Evolutionary conservation across 35 echinoderm and acorn worm species (phyloP).

Genomic region (Amphiura filiformis): DNA sequence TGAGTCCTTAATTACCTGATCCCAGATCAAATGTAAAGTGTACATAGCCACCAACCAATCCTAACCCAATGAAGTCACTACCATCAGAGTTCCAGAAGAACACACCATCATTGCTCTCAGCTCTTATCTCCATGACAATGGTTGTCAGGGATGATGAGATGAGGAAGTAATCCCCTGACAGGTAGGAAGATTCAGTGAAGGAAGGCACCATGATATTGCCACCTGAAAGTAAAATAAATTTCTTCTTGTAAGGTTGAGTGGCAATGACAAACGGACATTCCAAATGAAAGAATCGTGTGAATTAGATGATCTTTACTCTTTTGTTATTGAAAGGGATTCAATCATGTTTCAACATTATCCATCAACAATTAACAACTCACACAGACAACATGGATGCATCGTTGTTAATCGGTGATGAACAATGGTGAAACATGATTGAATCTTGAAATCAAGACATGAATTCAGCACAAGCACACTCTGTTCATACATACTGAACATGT

Average conservation of each 20-base stretch:
- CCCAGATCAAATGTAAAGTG: slow-evolving; percentile 85
- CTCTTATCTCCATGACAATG: slow-evolving; percentile 68
- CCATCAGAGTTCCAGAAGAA: slow-evolving; percentile 85
- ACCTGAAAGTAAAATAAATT: slow-evolving; percentile 34
- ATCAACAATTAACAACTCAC: too few relatives aligned
- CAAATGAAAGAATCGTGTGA: too few relatives aligned
- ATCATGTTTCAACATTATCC: too few relatives aligned
- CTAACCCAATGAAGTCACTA: slow-evolving; percentile 87
- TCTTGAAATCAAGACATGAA: not conserved
- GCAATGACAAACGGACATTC: too few relatives aligned
- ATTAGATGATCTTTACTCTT: too few relatives aligned
- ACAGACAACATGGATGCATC: too few relatives aligned
- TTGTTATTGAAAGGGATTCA: too few relatives aligned
- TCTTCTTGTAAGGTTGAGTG: not conserved
- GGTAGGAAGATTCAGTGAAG: slow-evolving; percentile 55
- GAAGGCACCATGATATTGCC: slow-evolving; percentile 50
- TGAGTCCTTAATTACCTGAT: slow-evolving; percentile 75
- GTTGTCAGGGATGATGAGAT: slow-evolving; percentile 26
- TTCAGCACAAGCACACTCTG: not conserved
- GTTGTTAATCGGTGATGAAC: too few relatives aligned
- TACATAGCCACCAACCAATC: slow-evolving; percentile 49
- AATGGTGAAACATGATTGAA: too few relatives aligned
- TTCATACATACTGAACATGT: too few relatives aligned
- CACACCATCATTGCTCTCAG: slow-evolving; percentile 51
- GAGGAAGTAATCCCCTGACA: slow-evolving; percentile 20